These are phyloP conservation scores for Zaprionus kolodkinae DNA, from an alignment of 1,140 invertebrate species.

Conservation along the genomic window DNA sequence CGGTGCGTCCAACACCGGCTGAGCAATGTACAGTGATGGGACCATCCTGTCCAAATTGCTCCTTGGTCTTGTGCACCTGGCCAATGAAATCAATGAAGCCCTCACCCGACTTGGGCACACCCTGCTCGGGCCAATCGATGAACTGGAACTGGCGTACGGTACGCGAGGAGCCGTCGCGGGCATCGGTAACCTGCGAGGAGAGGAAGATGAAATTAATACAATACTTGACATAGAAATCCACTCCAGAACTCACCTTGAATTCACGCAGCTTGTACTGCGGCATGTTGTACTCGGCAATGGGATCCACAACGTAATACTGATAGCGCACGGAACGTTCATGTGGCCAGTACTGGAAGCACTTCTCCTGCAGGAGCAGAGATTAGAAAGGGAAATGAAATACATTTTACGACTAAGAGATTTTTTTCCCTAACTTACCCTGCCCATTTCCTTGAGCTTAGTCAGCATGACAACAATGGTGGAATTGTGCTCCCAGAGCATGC, in stretches of 20 bases:
- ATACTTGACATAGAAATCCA: too few relatives aligned
- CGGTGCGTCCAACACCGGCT: conserved; percentile 97
- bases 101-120: conserved; percentile 97
- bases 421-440: conserved; percentile 88
- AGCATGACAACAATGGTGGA: conserved; percentile 99
- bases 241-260: conserved; percentile 93
- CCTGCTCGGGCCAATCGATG: conserved; percentile 99
- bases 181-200: conserved; percentile 90
- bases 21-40: conserved; percentile 99
- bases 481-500: conserved; percentile 99
- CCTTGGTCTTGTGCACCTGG: conserved; percentile 99
- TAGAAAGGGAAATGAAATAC: neutral
- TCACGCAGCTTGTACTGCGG: conserved; percentile 99
- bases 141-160: conserved; percentile 99
- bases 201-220: neutral
- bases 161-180: conserved; percentile 96
- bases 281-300: conserved; percentile 99
- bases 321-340: conserved; percentile 97
- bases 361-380: conserved; percentile 88
- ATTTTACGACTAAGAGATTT: neutral
- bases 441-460: conserved; percentile 98
- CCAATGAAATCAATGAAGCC: conserved; percentile 99
- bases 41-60: conserved; percentile 99
- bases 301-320: conserved; percentile 98
- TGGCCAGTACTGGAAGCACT: conserved; percentile 99